Conservation (phyloP, 2,113 vertebrate species). For the Dromiciops gliroides region DNA sequence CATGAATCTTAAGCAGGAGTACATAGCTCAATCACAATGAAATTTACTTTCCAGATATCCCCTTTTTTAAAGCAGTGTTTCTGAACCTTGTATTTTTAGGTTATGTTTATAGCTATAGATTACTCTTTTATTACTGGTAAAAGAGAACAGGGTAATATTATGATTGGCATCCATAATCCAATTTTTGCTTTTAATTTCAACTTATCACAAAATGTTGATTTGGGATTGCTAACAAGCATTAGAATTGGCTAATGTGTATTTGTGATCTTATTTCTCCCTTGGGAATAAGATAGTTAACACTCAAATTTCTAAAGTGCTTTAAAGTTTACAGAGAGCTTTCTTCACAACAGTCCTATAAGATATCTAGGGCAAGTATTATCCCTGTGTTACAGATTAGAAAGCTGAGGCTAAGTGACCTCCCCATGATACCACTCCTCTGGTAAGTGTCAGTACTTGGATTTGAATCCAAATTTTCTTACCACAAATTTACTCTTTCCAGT, state of each 20-base stretch:
- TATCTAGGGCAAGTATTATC: not conserved
- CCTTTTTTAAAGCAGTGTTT: not conserved
- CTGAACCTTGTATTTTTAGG: not conserved
- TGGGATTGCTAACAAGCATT: not conserved
- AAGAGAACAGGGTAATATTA: not conserved
- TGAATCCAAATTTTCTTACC: not conserved
- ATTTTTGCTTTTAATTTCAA: not conserved
- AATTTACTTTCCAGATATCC: not conserved
- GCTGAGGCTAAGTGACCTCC: not conserved
- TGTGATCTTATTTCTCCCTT: not conserved
- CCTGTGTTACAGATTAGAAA: not conserved
- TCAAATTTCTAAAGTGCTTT: not conserved
- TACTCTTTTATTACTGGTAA: not conserved
- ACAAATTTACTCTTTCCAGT: not conserved
- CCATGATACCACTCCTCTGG: not conserved
- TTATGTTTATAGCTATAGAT: not conserved
- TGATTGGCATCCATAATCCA: not conserved
- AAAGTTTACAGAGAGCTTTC: not conserved
- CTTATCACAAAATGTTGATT: conserved; percentile 11
- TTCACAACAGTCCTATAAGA: not conserved
- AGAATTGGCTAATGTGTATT: not conserved
- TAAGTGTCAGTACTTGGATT: not conserved
- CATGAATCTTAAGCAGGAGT: not conserved
- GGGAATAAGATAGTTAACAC: not conserved
- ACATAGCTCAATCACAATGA: not conserved